Evolutionary conservation across 1,140 invertebrate species (phyloP).

Genomic region (Zelostemma sp.): DNA sequence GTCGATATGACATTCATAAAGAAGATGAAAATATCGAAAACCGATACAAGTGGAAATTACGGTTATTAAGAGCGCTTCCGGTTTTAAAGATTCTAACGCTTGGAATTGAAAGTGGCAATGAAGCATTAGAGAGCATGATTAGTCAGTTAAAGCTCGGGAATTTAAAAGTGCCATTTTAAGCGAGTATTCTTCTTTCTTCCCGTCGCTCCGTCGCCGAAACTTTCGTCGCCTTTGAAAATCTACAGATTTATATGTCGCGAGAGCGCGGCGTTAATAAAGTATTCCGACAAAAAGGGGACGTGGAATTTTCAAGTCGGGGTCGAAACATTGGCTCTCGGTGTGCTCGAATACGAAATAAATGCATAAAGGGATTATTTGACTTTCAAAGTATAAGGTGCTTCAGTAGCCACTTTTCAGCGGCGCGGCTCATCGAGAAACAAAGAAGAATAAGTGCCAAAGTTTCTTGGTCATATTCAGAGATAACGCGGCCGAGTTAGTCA

Average conservation of each 20-base stretch:
- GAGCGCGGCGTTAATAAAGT: too few species aligned
- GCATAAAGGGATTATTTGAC: constrained; percentile 34
- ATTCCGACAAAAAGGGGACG: not conserved
- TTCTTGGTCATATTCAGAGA: constrained; percentile 42
- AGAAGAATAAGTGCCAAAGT: constrained; percentile 43
- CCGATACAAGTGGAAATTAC: constrained; percentile 39
- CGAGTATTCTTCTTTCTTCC: too few species aligned
- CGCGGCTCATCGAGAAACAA: constrained; percentile 37
- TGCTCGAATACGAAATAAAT: constrained; percentile 31
- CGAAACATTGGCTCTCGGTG: constrained; percentile 16
- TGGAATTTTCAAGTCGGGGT: constrained; percentile 5
- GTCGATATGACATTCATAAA: constrained; percentile 32
- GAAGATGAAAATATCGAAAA: constrained; percentile 40
- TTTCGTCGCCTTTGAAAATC: too few species aligned
- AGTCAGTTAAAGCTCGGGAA: constrained; percentile 1
- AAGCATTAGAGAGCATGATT: constrained; percentile 30
- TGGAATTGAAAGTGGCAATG: constrained; percentile 33
- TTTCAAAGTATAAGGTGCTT: constrained; percentile 32
- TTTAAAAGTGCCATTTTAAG: too few species aligned
- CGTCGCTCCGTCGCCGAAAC: too few species aligned
- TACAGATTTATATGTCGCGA: too few species aligned
- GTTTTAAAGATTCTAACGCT: constrained; percentile 25
- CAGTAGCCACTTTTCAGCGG: constrained; percentile 33
- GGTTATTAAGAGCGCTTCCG: constrained; percentile 27
- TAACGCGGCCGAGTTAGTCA: constrained; percentile 43